A percentile compares a stretch with the other conserved stretches of the same genome.
phyloP scores from a whole-genome alignment of 2,888 invertebrate species.

The Brassicogethes aeneus region DNA sequence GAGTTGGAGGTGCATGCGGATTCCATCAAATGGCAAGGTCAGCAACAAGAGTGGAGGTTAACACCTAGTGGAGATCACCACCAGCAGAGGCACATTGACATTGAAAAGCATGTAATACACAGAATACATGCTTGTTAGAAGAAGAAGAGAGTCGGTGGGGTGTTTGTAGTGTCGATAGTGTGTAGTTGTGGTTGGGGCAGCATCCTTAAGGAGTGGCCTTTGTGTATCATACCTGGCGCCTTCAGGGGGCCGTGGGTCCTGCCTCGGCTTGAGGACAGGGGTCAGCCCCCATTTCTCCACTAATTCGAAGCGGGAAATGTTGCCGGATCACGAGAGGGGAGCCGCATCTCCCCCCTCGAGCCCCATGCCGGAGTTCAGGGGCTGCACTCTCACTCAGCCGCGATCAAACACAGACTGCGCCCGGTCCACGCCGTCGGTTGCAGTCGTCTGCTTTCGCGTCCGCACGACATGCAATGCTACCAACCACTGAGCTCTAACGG shows the following conservation, averaged over 20 bases:
- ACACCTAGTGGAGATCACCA: neutral
- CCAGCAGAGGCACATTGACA: too few relatives aligned
- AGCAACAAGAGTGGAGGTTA: neutral
- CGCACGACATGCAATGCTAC: constrained; percentile 35
- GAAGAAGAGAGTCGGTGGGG: too few relatives aligned
- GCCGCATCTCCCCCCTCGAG: constrained; percentile 50
- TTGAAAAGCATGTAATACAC: too few relatives aligned
- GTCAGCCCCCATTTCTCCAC: constrained; percentile 97
- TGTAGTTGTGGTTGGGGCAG: constrained; percentile 13
- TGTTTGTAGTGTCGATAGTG: neutral
- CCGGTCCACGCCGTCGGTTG: constrained; percentile 32
- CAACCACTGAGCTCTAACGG: constrained; percentile 22
- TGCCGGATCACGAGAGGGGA: constrained; percentile 64
- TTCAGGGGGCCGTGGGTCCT: constrained; percentile 80
- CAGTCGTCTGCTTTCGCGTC: constrained; percentile 30
- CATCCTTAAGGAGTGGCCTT: constrained; percentile 28
- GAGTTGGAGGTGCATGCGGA: constrained; percentile 1
- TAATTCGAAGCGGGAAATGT: constrained; percentile 97
- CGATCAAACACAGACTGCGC: constrained; percentile 41
- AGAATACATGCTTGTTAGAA: too few relatives aligned
- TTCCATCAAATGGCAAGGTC: constrained; percentile 11
- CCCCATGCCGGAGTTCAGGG: constrained; percentile 49
- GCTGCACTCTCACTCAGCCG: constrained; percentile 40
- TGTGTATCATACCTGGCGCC: constrained; percentile 57
- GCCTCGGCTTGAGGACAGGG: constrained; percentile 95